These are phyloP conservation scores for Arrhamphus sclerolepis DNA, from an alignment of 2,797 vertebrate genomes.

Conservation along the genomic window DNA sequence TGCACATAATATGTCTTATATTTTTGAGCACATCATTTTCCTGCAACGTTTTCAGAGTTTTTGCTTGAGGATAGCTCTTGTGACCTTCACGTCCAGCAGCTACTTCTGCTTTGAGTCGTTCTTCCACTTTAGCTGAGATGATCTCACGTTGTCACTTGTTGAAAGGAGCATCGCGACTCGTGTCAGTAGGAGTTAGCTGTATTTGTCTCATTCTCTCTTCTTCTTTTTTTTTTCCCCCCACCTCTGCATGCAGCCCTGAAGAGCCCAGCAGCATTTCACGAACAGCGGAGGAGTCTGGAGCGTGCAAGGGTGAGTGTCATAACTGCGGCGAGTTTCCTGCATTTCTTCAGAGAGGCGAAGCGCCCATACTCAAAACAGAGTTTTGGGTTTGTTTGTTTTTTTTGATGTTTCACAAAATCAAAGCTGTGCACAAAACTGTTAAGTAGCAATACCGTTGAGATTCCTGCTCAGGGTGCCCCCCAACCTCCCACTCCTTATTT, in stretches of 20 bases:
- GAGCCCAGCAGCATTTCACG: conserved; percentile 97
- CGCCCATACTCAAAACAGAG: neutral
- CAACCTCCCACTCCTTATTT: neutral
- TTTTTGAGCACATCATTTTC: neutral
- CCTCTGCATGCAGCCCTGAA: conserved; percentile 87
- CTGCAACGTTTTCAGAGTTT: conserved; percentile 10
- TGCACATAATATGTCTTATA: neutral
- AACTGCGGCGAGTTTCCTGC: neutral
- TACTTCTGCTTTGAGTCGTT: conserved; percentile 64
- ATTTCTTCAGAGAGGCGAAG: neutral
- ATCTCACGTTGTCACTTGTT: conserved; percentile 25
- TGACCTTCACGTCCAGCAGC: conserved; percentile 41
- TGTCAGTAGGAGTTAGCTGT: neutral
- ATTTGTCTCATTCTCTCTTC: neutral
- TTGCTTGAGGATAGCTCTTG: conserved; percentile 18
- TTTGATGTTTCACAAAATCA: accelerated
- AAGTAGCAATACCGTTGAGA: neutral
- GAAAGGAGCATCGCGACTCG: conserved; percentile 20
- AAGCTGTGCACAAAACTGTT: neutral
- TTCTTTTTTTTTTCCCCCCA: neutral
- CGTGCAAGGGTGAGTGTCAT: conserved; percentile 90
- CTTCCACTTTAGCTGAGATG: conserved; percentile 30
- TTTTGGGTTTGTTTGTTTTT: too few relatives aligned
- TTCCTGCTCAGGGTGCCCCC: too few relatives aligned
- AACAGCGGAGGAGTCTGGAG: conserved; percentile 96